Evolutionary conservation across 2,888 invertebrate genomes (phyloP).

Genomic region (Drosophila seclusa): DNA sequence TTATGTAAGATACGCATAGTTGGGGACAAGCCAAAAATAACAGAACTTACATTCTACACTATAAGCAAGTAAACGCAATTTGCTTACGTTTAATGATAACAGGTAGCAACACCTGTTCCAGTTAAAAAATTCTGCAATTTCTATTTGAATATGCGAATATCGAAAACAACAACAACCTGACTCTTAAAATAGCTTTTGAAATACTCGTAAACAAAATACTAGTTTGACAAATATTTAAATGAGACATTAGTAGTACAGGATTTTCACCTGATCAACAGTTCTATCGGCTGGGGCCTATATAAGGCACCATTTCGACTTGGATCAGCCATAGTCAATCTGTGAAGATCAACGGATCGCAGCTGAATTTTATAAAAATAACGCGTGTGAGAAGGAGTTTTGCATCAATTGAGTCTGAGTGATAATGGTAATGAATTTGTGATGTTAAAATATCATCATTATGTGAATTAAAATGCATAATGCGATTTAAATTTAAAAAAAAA

Average conservation of each 20-base stretch:
- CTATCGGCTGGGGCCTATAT: slow-evolving; percentile 62
- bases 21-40: slow-evolving; percentile 12
- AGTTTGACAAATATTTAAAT: slow-evolving; percentile 83
- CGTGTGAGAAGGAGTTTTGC: slow-evolving; percentile 69
- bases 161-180: slow-evolving; percentile 39
- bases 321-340: slow-evolving; percentile 57
- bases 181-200: slow-evolving; percentile 52
- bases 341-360: slow-evolving; percentile 55
- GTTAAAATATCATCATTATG: neutral
- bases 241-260: slow-evolving; percentile 67
- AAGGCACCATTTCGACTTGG: slow-evolving; percentile 50
- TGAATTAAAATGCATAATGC: slow-evolving; percentile 2
- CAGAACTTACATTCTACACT: slow-evolving; percentile 5
- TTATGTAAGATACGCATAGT: neutral
- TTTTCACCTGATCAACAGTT: slow-evolving; percentile 65
- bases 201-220: slow-evolving; percentile 82
- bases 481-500: neutral
- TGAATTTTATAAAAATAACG: slow-evolving; percentile 20
- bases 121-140: slow-evolving; percentile 60
- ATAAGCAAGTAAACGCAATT: slow-evolving; percentile 28
- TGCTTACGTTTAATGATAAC: slow-evolving; percentile 35
- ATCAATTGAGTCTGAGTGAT: slow-evolving; percentile 78
- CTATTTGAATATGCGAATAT: slow-evolving; percentile 53
- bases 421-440: slow-evolving; percentile 72
- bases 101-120: slow-evolving; percentile 61